phyloP scores from a whole-genome alignment of 2,113 vertebrate genomes.

The Dromaius novaehollandiae region DNA sequence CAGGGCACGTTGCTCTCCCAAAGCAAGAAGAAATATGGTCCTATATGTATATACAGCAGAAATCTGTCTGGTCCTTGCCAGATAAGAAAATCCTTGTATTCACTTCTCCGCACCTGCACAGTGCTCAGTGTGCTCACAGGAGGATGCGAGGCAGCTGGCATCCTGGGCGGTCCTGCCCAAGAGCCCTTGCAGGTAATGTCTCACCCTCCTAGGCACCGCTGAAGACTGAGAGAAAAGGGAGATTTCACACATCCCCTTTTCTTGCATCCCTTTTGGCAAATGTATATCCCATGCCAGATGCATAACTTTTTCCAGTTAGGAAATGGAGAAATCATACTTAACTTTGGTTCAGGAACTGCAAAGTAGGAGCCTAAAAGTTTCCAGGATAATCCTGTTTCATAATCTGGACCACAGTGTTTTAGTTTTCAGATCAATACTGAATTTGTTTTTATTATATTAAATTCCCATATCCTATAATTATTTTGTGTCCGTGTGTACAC shows the following conservation, averaged over 20 bases:
- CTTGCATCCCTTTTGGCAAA: not conserved
- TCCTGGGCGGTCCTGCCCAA: fast-evolving
- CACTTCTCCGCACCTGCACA: not conserved
- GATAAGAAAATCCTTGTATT: not conserved
- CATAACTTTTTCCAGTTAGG: not conserved
- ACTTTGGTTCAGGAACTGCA: not conserved
- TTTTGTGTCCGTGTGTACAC: not conserved
- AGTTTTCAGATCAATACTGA: not conserved
- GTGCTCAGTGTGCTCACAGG: not conserved
- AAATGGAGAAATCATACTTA: not conserved
- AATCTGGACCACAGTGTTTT: not conserved
- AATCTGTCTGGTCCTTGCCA: not conserved
- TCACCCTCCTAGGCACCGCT: fast-evolving
- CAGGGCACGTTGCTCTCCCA: not conserved
- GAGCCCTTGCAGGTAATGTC: not conserved
- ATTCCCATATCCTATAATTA: not conserved
- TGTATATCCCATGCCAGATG: not conserved
- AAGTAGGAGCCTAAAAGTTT: not conserved
- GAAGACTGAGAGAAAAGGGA: not conserved
- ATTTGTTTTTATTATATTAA: not conserved
- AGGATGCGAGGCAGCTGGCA: not conserved
- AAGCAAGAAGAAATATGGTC: not conserved
- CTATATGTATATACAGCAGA: not conserved
- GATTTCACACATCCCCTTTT: not conserved
- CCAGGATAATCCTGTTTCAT: not conserved